Percentiles rank a stretch among this genome's conserved stretches.
phyloP scores from a whole-genome alignment of 2,113 vertebrate species.

The Hymenochirus boettgeri region DNA sequence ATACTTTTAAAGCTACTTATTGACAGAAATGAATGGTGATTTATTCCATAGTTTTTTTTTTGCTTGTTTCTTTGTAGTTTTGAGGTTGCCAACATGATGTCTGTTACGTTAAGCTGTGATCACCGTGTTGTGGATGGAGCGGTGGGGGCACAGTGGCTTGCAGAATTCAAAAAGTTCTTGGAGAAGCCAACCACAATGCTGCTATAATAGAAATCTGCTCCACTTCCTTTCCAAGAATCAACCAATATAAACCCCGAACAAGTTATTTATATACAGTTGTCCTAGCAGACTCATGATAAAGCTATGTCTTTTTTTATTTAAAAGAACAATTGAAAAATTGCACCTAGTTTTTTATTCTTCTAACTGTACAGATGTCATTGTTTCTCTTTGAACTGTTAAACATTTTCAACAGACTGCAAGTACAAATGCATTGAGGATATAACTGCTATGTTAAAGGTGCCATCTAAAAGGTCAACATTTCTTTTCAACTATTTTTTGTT shows the following conservation, averaged over 20 bases:
- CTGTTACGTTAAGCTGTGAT: constrained; percentile 93
- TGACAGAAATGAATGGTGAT: too few species aligned
- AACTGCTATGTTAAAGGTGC: constrained; percentile 11
- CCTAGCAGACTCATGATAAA: constrained; percentile 54
- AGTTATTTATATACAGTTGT: constrained; percentile 61
- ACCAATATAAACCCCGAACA: constrained; percentile 52
- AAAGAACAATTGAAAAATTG: constrained; percentile 43
- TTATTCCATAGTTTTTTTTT: too few species aligned
- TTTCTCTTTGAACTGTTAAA: constrained; percentile 50
- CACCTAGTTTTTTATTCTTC: constrained; percentile 55
- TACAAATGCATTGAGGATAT: neutral
- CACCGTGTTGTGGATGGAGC: constrained; percentile 91
- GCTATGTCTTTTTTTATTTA: constrained; percentile 59
- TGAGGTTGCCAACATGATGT: constrained; percentile 87
- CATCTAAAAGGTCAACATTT: constrained; percentile 10
- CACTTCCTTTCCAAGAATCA: constrained; percentile 50
- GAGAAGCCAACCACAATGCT: constrained; percentile 89
- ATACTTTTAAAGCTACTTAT: too few species aligned
- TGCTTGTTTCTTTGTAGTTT: too few species aligned
- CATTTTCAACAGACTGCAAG: constrained; percentile 7
- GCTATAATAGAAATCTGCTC: constrained; percentile 63
- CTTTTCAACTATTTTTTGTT: too few species aligned
- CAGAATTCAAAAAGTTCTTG: constrained; percentile 87
- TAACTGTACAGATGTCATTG: constrained; percentile 59
- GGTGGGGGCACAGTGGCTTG: constrained; percentile 91